Evolutionary conservation across 2,113 vertebrate species (phyloP).

Genomic region (Terrapene triunguis): DNA sequence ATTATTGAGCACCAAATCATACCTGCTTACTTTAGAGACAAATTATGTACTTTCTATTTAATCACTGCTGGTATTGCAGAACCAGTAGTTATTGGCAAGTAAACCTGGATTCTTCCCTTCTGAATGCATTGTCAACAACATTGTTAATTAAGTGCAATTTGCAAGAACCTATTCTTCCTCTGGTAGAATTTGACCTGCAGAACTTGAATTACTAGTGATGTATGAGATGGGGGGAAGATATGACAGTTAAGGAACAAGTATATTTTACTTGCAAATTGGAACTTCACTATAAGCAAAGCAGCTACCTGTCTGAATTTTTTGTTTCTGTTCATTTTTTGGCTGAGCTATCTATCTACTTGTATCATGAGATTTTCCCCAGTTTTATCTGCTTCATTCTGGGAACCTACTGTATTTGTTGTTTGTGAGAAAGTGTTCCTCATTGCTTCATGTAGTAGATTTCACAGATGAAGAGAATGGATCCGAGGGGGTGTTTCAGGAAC

Average conservation of each 20-base stretch:
- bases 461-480: rapidly evolving
- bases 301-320: not conserved
- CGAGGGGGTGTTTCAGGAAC: not conserved
- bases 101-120: not conserved
- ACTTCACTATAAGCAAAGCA: rapidly evolving
- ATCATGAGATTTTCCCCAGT: not conserved
- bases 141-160: not conserved
- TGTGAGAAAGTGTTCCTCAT: not conserved
- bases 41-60: not conserved
- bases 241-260: not conserved
- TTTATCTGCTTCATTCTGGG: not conserved
- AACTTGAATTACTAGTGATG: not conserved
- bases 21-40: rapidly evolving
- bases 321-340: not conserved
- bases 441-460: not conserved
- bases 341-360: not conserved
- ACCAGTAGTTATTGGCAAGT: not conserved
- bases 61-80: not conserved
- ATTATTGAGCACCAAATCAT: not conserved
- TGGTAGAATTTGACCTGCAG: not conserved
- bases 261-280: not conserved
- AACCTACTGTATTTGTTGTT: not conserved
- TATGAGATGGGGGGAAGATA: not conserved
- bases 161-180: not conserved
- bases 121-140: not conserved